Base-by-base conservation (phyloP, 2,888 invertebrate species). In the Agrotis puta region DNA sequence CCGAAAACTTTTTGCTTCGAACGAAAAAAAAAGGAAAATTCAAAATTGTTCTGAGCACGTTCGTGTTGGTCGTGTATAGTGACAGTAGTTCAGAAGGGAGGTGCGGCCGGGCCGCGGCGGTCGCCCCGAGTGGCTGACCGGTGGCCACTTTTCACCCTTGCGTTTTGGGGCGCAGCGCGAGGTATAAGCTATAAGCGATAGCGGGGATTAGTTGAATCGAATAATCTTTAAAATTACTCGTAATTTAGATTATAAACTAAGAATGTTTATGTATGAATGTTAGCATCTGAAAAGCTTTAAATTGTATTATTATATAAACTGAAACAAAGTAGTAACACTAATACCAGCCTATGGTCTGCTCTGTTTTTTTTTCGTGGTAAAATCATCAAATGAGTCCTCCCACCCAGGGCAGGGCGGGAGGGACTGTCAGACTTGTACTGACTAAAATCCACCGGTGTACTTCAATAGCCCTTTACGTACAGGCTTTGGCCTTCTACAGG, bases 121-220 rank as follows among this genome's bases (percentile, higher is more conserved):
- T 57, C 81, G 79, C 69, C 24, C 51, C 79, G 77, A 83, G 82
- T 85, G 85, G 67, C 78, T 79, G 81, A 72, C 78, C 76, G 70
- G 74, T 78, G 81, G 77, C 27, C 74, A 81, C 75, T 77, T 77
- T 75, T 74, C 81, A 84, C 85, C 85, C 82, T 81, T 79, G 70
- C 84, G 72, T 71, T 84, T 82, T 77, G 53, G 81, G 77, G 76
- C 56, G 72, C 20, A 63, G 56, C 50, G 22, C 48, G 50, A 53
- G 48, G 33, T 14, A 11, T 9, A 39, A 47, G 51, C 2, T 2
- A 65, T 24, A 18, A 57, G 68, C 62, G 33, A n/a, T 33, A 69
- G 79, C 79, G 79, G 54, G 16, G 43, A 5, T 51, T 24, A 18
- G 2, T 3, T 14, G 18, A 3, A 33, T 47, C 3, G 3, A n/a